Evolutionary conservation across 2,888 invertebrate species (phyloP).

Genomic region (Netelia fuscicornis): DNA sequence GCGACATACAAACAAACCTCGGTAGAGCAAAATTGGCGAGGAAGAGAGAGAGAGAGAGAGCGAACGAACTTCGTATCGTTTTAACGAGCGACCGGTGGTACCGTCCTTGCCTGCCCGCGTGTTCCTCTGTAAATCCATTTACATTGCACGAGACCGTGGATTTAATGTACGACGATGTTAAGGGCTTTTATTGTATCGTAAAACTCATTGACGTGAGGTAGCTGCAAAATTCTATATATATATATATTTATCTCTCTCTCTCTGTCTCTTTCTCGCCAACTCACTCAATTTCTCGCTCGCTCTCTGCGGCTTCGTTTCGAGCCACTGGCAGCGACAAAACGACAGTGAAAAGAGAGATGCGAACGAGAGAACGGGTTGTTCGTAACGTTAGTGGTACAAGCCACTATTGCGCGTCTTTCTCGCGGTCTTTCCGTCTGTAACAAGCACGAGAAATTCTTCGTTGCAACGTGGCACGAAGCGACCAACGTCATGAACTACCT

Average conservation of each 20-base stretch:
- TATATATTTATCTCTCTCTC: too few relatives aligned
- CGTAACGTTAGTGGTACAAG: constrained; percentile 2
- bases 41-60: background rate
- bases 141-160: constrained; percentile 43
- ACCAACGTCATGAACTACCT: constrained; percentile 6
- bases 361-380: background rate
- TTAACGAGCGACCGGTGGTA: constrained; percentile 50
- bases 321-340: background rate
- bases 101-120: background rate
- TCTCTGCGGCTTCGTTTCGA: too few relatives aligned
- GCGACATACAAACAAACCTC: background rate
- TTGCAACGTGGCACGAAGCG: constrained; percentile 13
- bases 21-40: background rate
- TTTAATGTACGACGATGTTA: constrained; percentile 51
- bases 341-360: constrained; percentile 17
- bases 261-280: too few relatives aligned
- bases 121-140: constrained; percentile 57
- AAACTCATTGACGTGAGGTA: constrained; percentile 54
- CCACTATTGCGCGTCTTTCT: background rate
- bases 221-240: background rate
- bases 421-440: background rate
- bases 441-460: constrained; percentile 24
- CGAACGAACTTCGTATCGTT: constrained; percentile 42
- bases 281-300: too few relatives aligned
- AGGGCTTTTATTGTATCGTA: constrained; percentile 62